Evolutionary conservation across 2,797 vertebrate genomes (phyloP).

Genomic region (Cetoscarus ocellatus): DNA sequence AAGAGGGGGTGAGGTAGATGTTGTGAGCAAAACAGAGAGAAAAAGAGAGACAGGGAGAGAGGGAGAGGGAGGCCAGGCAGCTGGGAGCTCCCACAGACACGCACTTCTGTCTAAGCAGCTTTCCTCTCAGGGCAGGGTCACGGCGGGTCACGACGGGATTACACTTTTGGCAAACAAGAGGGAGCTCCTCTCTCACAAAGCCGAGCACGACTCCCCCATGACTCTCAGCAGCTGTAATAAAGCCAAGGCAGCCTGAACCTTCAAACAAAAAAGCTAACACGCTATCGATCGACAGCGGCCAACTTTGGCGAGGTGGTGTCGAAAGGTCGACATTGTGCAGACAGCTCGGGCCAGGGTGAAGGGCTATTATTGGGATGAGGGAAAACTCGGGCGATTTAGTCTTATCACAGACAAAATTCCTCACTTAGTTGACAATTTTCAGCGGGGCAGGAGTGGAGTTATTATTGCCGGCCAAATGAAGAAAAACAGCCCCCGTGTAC

Average conservation of each 20-base stretch:
- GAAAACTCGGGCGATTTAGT: conserved; percentile 72
- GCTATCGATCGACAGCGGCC: conserved; percentile 85
- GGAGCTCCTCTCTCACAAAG: conserved; percentile 82
- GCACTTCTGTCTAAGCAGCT: conserved; percentile 87
- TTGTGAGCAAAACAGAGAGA: conserved; percentile 42
- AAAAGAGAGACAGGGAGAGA: conserved; percentile 23
- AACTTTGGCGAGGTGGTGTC: conserved; percentile 82
- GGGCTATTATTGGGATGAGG: conserved; percentile 80
- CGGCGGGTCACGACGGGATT: conserved; percentile 85
- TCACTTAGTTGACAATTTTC: conserved; percentile 61
- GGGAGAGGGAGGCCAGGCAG: conserved; percentile 66
- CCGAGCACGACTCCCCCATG: conserved; percentile 83
- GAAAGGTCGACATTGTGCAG: conserved; percentile 81
- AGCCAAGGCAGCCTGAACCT: conserved; percentile 86
- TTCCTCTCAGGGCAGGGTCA: conserved; percentile 86
- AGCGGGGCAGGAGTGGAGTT: conserved; percentile 26
- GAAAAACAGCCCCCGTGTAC: conserved; percentile 46
- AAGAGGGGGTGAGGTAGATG: conserved; percentile 26
- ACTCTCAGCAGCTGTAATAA: conserved; percentile 87
- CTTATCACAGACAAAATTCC: conserved; percentile 68
- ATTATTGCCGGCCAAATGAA: conserved; percentile 36
- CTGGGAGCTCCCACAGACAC: conserved; percentile 81
- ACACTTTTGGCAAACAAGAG: conserved; percentile 90
- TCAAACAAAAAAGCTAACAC: conserved; percentile 90
- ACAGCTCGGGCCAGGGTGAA: conserved; percentile 78